Evolutionary conservation across 2,888 invertebrate species (phyloP), one percentile per base, ranked within the genome.

Genomic region (Ceraclea dissimilis): DNA sequence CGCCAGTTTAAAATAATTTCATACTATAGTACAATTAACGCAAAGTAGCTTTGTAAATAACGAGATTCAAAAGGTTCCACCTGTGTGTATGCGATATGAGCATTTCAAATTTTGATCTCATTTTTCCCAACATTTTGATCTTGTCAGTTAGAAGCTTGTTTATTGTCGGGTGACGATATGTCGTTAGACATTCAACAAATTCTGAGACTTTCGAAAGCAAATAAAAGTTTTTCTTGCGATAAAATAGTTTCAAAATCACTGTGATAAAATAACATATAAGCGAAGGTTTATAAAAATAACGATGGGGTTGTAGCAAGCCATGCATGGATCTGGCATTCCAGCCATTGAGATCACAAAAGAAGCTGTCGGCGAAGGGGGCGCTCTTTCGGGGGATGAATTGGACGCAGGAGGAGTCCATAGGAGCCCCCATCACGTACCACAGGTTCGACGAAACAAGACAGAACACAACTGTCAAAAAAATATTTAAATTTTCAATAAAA

Each of bases 321-420:
- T 48, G 48, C 56, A 56, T 51, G 58, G 58, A 19, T 54, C 54
- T 31, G 77, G 78, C 72, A 77, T 78, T 73, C 78, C 78, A 68
- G 78, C 78, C 72, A 79, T 79, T 74, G 89, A 90, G 81, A 89
- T 90, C 73, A 88, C 88, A 70, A 89, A 89, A 81, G 90, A 90
- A 68, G 81, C 84, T 70, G 85, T 85, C 58, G 79, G 80, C 64
- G 80, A 79, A 63, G 63, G 59, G 72, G 81, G 73, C 51, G 80
- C 84, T 76, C 80, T 82, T 73, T 84, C 83, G 70, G 86, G 86
- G 70, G 88, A 87, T 66, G 77, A 78, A 69, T 74, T 76, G 64
- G 67, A 71, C 62, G 67, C 72, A 68, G n/a, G n/a, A 39, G 39
- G 39, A 39, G 39, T 39, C 13, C 39, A 39, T 16, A 77, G 78